Conservation (phyloP, 2,113 vertebrate genomes). For the Microtus oregoni region DNA sequence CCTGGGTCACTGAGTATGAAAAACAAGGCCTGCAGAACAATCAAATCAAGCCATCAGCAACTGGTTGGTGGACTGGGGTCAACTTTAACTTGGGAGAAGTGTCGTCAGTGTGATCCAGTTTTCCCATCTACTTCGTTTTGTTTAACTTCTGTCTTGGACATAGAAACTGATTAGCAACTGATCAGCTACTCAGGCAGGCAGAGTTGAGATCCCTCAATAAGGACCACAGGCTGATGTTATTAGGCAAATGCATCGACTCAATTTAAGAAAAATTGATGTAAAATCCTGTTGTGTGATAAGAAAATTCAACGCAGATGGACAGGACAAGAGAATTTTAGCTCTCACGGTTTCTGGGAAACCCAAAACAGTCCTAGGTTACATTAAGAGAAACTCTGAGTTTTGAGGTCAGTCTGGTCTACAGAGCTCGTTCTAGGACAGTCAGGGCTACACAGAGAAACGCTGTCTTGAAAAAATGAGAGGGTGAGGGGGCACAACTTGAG, state of each 20-base stretch:
- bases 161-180: neutral
- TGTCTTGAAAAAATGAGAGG: neutral
- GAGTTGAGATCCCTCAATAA: neutral
- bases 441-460: neutral
- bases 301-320: neutral
- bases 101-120: neutral
- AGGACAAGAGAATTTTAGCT: neutral
- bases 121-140: neutral
- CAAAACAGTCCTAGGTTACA: neutral
- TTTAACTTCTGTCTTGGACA: neutral
- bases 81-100: neutral
- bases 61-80: neutral
- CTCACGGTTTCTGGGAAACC: neutral
- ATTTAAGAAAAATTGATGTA: neutral
- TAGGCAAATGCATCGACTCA: neutral
- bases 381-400: neutral
- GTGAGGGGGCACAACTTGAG: neutral
- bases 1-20: slow-evolving; percentile 12
- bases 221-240: neutral
- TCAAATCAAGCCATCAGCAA: neutral
- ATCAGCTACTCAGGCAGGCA: neutral
- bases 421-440: neutral
- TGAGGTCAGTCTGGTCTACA: neutral
- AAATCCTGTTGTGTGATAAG: neutral
- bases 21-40: neutral